Evolutionary conservation across 2,888 invertebrate species (phyloP), one percentile per base, ranked within the genome.

Genomic region (Mesorhabditis spiculigera): DNA sequence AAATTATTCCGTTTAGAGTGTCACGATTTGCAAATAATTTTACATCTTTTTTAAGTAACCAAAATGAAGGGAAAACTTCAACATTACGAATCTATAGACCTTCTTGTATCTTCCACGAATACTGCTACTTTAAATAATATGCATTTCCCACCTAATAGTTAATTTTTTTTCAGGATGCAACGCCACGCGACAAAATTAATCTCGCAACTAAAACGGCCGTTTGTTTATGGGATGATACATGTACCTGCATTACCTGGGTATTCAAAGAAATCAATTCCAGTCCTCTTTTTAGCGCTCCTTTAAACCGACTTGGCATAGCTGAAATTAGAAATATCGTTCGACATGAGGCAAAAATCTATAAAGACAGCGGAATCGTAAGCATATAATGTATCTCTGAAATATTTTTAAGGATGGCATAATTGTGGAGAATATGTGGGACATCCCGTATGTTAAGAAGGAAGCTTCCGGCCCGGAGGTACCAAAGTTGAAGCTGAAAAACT

Each of bases 391-490:
- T 2, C 58, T 82, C 10, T 66, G 67, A 3, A 62, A 73, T 28
- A 81, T 82, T 42, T 71, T 74, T 65, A 50, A 77, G 81, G 79
- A 82, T 62, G 82, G 82, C 6, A 75, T 83, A 4, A 78, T 83
- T 13, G 76, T 83, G 10, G 82, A 84, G 69, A 84, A 84, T 73
- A 84, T 84, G 83, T 79, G 82, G 62, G 84, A 84, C 71, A 58
- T 84, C 4, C 84, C 84, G 4, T 84, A 85, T 50, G 68, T 75
- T 42, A 71, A 71, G 8, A 50, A 65, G 45, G 65, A 68, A 10
- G 61, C 68, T n/a, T 65, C 91, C 67, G 90, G 90, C 4, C 91
- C 92, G 0, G 92, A 92, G 87, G 90, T 90, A 13, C 88, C 89
- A 2, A 90, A 92, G 0, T 86, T 89, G 58, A 61, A 45, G 4